Evolutionary conservation across 2,797 vertebrate species (phyloP), one percentile per base, ranked within the genome.

Genomic region (Aldrovandia affinis): DNA sequence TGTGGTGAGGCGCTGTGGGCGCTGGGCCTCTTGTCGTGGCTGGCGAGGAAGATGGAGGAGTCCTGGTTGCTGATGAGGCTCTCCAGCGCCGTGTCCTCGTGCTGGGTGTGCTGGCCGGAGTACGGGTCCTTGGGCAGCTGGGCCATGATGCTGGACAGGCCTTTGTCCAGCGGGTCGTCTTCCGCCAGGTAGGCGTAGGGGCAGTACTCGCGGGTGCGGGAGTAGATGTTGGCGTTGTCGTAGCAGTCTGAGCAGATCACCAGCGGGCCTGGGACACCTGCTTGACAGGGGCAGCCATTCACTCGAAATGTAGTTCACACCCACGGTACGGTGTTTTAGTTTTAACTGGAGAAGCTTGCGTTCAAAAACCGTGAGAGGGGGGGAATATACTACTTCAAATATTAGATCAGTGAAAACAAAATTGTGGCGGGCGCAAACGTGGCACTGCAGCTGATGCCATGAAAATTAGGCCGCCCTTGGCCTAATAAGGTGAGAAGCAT

Each of bases 211-310:
- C 97, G 95, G 0, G 96, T 96, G 85, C 97, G 96, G 25, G 97
- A 96, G 92, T 98, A 99, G 90, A 99, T 97, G 93, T 98, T 98
- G 81, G 97, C 97, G 0, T 97, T 99, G 94, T 99, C 98, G 0
- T 99, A 99, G 89, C 98, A 99, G 90, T 99, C 98, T 0, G 98
- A 99, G 91, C 98, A 99, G 92, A 99, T 98, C 90, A 99, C 96
- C 84, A 98, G 84, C 0, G 96, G 94, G 1, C 94, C 93, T 0
- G 92, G 82, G 1, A 91, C 92, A 22, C 93, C 95, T 96, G 88
- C 36, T 78, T 1, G 68, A 6, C 70, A 42, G 83, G 50, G 9
- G 44, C 10, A 52, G n/a, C n/a, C n/a, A n/a, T n/a, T n/a, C n/a
- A 1, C 30, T 2, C 33, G 10, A 65, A 25, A 42, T 20, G 0